Percentiles rank a stretch among this genome's conserved stretches.
These are phyloP conservation scores for Cacoxenus indagator DNA, from an alignment of 2,888 invertebrate genomes.

Conservation along the genomic window DNA sequence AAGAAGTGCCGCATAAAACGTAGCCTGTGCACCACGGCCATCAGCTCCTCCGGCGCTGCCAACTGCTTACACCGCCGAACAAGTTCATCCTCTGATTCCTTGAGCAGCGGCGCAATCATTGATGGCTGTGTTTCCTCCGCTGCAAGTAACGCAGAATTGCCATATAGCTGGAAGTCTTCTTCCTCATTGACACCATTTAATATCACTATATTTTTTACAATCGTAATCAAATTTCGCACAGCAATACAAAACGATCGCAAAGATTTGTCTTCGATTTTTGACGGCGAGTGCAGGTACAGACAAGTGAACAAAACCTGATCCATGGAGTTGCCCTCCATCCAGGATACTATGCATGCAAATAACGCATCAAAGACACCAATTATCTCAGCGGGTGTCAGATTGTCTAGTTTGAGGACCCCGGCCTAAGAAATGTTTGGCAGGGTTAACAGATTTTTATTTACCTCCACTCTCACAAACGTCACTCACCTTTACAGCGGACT, in stretches of 20 bases:
- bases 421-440: slow-evolving; percentile 71
- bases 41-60: slow-evolving; percentile 75
- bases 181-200: slow-evolving; percentile 92
- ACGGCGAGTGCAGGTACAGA: slow-evolving; percentile 92
- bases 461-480: neutral
- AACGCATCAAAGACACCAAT: slow-evolving; percentile 96
- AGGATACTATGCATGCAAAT: slow-evolving; percentile 93
- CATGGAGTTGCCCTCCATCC: slow-evolving; percentile 96
- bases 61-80: slow-evolving; percentile 75
- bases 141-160: slow-evolving; percentile 86
- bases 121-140: slow-evolving; percentile 79
- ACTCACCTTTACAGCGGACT: slow-evolving; percentile 84
- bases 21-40: slow-evolving; percentile 83
- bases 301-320: slow-evolving; percentile 98
- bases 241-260: slow-evolving; percentile 89
- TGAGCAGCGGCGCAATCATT: slow-evolving; percentile 83
- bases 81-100: slow-evolving; percentile 91
- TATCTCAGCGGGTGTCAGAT: slow-evolving; percentile 82
- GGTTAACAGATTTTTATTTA: no score
- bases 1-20: slow-evolving; percentile 90
- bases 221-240: slow-evolving; percentile 89
- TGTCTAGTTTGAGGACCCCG: slow-evolving; percentile 82
- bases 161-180: slow-evolving; percentile 94
- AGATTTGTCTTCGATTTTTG: slow-evolving; percentile 84
- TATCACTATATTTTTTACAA: slow-evolving; percentile 89